Base-by-base conservation (phyloP, 2,113 vertebrate species). In the Madoqua kirkii region DNA sequence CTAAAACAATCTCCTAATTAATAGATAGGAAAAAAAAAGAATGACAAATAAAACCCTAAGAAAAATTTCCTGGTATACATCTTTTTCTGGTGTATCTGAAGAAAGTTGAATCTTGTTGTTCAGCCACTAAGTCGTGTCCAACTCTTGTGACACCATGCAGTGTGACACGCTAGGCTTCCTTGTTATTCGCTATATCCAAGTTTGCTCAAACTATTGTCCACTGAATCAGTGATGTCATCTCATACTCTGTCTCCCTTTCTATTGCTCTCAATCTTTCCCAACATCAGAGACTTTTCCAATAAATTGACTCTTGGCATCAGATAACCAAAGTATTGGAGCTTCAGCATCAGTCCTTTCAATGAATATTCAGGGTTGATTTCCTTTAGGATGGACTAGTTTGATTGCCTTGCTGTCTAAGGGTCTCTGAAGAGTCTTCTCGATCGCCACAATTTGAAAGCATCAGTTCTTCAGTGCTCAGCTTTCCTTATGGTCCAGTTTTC, bases 31-130 rank as follows among this genome's bases (percentile, higher is more conserved):
- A 59, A 36, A 85, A 57, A 36, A 71, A 23, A 3, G 25, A 89
- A 91, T 90, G 31, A 33, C 86, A 95, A 71, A 36, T 33, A 85
- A 78, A 91, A 13, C 36, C 64, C 3, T 40, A 89, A 86, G 43
- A 57, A 86, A 48, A 86, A 48, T 74, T 96, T 98, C 90, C 95
- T 57, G 57, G 57, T 60, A 27, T 91, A 86, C 5, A 3, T 60
- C 11, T 98, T 97, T 97, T 95, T 21, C 19, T 54, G 29, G 15
- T 79, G 45, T 15, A 52, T 2, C 71, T 67, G 59, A 90, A 16
- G 52, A 36, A 93, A 81, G 87, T 95, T 96, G 74, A 95, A 89
- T 91, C 15, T 90, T 93, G 62, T 40, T 74, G 23, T 43, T 76
- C 23, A 2, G 23, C 43, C 12, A 43, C 23, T 27, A 76, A 43